A percentile compares a stretch with the other conserved stretches of the same genome.
Evolutionary conservation across 2,113 vertebrate species (phyloP).

Genomic region (Nipponia nippon): DNA sequence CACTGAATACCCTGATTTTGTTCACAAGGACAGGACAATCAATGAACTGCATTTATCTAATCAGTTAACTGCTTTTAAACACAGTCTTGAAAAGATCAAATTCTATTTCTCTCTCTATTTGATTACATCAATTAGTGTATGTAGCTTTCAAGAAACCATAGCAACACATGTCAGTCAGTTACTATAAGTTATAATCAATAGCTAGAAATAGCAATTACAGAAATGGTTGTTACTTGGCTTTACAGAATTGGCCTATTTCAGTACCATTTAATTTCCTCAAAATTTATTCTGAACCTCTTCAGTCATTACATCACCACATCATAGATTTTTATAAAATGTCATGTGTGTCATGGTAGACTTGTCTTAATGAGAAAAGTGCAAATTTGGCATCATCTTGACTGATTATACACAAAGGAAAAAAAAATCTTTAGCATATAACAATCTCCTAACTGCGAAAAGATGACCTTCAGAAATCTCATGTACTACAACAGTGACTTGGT

Average conservation of each 20-base stretch:
- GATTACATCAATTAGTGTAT: constrained; percentile 41
- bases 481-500: neutral
- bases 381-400: neutral
- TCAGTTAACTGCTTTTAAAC: constrained; percentile 34
- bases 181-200: constrained; percentile 57
- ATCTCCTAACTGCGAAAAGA: neutral
- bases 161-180: constrained; percentile 46
- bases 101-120: constrained; percentile 35
- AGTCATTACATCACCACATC: neutral
- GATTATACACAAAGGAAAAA: neutral
- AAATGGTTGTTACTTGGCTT: constrained; percentile 23
- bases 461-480: neutral
- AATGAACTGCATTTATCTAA: constrained; percentile 33
- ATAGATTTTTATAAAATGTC: neutral
- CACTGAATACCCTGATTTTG: neutral
- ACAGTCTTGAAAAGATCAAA: constrained; percentile 33
- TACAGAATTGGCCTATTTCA: constrained; percentile 34
- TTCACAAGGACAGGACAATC: neutral
- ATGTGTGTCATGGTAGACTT: neutral
- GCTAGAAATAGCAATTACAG: constrained; percentile 53
- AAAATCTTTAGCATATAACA: neutral
- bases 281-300: constrained; percentile 1
- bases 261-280: constrained; percentile 36
- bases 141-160: constrained; percentile 54
- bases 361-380: neutral